A percentile compares a stretch with the other conserved stretches of the same genome.
phyloP scores from a whole-genome alignment of 2,888 invertebrate genomes.

The Cyrtodaria siliqua region DNA sequence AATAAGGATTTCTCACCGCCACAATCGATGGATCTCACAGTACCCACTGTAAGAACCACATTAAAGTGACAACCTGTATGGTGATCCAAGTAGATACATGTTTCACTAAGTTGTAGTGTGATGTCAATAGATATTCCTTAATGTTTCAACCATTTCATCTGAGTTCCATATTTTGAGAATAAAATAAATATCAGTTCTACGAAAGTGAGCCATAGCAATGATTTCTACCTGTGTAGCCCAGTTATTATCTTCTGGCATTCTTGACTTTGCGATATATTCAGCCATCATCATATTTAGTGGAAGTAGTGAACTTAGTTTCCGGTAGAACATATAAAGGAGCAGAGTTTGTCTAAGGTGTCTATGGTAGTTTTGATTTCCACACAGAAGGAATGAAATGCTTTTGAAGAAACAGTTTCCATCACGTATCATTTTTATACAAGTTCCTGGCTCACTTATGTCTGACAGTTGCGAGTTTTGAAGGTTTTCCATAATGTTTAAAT shows the following conservation, averaged over 20 bases:
- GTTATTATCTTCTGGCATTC: constrained; percentile 5
- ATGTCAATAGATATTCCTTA: background rate
- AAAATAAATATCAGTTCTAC: constrained; percentile 23
- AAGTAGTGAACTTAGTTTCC: constrained; percentile 8
- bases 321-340: constrained; percentile 16
- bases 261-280: constrained; percentile 12
- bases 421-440: background rate
- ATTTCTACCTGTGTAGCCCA: constrained; percentile 39
- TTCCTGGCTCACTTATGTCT: background rate
- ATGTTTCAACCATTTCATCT: constrained; percentile 39
- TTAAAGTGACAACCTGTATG: constrained; percentile 19
- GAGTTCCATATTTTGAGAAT: constrained; percentile 52
- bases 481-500: background rate
- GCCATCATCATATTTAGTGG: constrained; percentile 9
- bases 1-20: background rate
- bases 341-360: constrained; percentile 12
- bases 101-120: no score
- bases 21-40: background rate
- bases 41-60: constrained; percentile 18
- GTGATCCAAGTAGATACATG: background rate
- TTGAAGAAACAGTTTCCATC: constrained; percentile 35
- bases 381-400: constrained; percentile 23
- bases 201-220: constrained; percentile 21
- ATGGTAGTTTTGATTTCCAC: constrained; percentile 21
- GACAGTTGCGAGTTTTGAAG: background rate